Percentiles rank a stretch among this genome's conserved stretches.
Conservation (phyloP, 2,888 invertebrate species). For the Aleiodes testaceus region DNA sequence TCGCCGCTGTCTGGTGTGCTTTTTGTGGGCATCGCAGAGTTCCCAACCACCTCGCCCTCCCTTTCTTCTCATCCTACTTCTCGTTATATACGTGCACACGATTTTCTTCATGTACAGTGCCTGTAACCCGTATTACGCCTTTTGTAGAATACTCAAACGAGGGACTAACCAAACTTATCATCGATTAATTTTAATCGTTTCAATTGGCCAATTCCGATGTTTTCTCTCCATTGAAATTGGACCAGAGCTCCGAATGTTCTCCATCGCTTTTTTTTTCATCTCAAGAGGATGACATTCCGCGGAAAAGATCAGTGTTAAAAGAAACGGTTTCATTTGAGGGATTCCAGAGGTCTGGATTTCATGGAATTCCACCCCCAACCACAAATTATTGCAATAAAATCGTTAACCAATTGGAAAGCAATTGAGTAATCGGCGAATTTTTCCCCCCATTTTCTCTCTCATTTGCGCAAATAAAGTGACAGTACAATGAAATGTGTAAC, state of each 20-base stretch:
- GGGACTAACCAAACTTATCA: not conserved
- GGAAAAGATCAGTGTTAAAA: not conserved
- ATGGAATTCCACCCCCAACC: constrained; percentile 28
- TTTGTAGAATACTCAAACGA: not conserved
- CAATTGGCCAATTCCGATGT: no score
- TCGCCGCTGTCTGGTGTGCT: constrained; percentile 73
- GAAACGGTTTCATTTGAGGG: constrained; percentile 12
- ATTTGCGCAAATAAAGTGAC: constrained; percentile 7
- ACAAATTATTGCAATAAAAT: constrained; percentile 9
- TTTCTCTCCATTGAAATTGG: no score
- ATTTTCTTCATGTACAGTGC: constrained; percentile 18
- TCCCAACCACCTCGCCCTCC: constrained; percentile 42
- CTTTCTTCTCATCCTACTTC: constrained; percentile 27
- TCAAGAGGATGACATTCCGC: no score
- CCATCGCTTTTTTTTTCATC: no score
- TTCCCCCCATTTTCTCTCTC: not conserved
- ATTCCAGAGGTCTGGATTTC: constrained; percentile 29
- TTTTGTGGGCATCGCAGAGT: constrained; percentile 71
- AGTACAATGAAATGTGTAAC: not conserved
- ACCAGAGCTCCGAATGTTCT: no score
- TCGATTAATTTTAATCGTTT: no score
- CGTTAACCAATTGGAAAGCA: no score
- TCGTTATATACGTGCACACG: constrained; percentile 34
- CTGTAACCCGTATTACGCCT: constrained; percentile 19
- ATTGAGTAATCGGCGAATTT: no score